Base-by-base conservation (phyloP, 2,797 vertebrate species). In the Mallotus villosus region DNA sequence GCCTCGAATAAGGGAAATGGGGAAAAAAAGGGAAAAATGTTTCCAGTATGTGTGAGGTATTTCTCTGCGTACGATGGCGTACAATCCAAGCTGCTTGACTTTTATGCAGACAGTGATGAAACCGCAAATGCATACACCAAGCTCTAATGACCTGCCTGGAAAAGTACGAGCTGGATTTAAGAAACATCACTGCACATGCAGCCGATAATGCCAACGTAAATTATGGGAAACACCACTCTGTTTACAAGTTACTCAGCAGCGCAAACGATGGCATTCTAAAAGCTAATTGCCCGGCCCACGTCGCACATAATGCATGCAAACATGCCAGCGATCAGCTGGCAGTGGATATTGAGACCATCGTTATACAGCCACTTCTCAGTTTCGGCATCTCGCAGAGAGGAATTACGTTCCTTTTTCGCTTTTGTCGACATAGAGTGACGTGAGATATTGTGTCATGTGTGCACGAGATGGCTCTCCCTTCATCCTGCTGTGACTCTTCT, bases 151-250 rank as follows among this genome's bases (percentile, higher is more conserved):
- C 21, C 57, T 59, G 57, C 17, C 57, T 59, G 8, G 21, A 59
- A 21, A 59, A 7, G 57, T 17, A 24, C 24, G 21, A 59, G 16
- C 1, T 62, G 19, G 29, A 64, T 46, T 55, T 65, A 41, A 37
- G 16, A 57, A 11, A n/a, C 53, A 29, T 74, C 34, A 22, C 24
- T 21, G 27, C 59, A 19, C 66, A 78, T 63, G 55, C 62, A 25
- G 72, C 67, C 11, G 67, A 70, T 68, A 75, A 75, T 59, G 32
- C 68, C 3, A 37, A 77, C 53, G 57, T 59, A 19, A 71, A 67
- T 34, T 70, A 29, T 60, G 57, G 68, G 3, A 70, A 68, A 68
- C 67, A 68, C 67, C 51, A 57, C 67, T 68, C 67, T 5, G 67
- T 67, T 57, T 69, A 74, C 51, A 25, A 75, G 32, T 65, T 70